Percentiles rank a stretch among this genome's conserved stretches.
phyloP scores from a whole-genome alignment of 2,888 invertebrate genomes.

The Apantesis nais region DNA sequence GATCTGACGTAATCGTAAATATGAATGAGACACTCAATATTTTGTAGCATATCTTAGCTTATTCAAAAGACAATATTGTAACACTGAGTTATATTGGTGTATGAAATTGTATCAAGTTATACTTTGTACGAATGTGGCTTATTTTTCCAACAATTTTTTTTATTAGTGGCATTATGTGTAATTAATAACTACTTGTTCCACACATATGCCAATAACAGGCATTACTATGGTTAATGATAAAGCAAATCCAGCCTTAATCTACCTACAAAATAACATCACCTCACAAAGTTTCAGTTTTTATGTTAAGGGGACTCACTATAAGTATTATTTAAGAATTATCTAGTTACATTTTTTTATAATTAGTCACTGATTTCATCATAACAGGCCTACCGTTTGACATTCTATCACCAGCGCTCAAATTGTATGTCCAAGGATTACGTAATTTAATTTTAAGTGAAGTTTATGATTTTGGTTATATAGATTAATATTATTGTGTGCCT shows the following conservation, averaged over 20 bases:
- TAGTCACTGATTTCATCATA: neutral
- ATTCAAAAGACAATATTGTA: slow-evolving; percentile 29
- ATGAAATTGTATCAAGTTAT: slow-evolving; percentile 12
- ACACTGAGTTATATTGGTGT: slow-evolving; percentile 1
- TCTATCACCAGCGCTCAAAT: neutral
- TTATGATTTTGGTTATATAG: too few relatives aligned
- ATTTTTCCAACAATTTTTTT: neutral
- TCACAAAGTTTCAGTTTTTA: neutral
- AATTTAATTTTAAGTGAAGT: neutral
- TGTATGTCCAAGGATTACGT: neutral
- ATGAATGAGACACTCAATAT: slow-evolving; percentile 54
- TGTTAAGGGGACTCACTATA: too few relatives aligned
- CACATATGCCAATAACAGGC: neutral
- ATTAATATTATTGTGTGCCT: too few relatives aligned
- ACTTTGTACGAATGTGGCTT: neutral
- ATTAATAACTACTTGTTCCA: neutral
- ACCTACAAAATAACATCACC: neutral
- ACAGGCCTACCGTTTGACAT: neutral
- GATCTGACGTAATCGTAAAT: slow-evolving; percentile 57
- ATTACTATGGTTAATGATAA: too few relatives aligned
- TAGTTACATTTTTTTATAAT: neutral
- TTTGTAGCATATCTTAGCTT: slow-evolving; percentile 49
- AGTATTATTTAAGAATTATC: neutral
- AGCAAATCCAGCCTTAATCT: too few relatives aligned
- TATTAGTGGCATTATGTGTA: neutral